These are phyloP conservation scores for Drosophila stalkeri DNA, from an alignment of 2,888 invertebrate genomes.

Conservation along the genomic window DNA sequence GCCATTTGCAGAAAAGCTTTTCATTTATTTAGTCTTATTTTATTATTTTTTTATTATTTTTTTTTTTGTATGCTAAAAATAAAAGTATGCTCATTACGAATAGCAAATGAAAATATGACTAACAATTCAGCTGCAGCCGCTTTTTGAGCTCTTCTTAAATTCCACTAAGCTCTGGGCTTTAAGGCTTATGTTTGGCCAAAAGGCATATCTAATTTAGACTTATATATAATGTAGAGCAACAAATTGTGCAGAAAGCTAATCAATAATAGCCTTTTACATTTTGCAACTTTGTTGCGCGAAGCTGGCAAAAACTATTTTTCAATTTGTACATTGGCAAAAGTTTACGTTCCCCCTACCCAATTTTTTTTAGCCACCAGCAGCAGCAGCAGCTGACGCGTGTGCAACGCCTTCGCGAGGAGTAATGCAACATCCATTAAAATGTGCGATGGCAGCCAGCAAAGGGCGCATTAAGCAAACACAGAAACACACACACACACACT, in stretches of 20 bases:
- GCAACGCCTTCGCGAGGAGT: slow-evolving; percentile 48
- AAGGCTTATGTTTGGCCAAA: not conserved
- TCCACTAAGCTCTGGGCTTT: slow-evolving; percentile 17
- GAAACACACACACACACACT: not conserved
- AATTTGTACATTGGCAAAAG: slow-evolving; percentile 58
- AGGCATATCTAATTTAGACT: not conserved
- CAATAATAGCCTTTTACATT: slow-evolving; percentile 56
- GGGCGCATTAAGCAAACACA: slow-evolving; percentile 51
- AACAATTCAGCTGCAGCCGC: not conserved
- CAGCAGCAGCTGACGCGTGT: slow-evolving; percentile 39
- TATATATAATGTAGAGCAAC: slow-evolving; percentile 3
- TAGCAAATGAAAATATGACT: not conserved
- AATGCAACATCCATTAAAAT: slow-evolving; percentile 73
- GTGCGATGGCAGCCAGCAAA: slow-evolving; percentile 37
- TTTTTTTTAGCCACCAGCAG: slow-evolving; percentile 6
- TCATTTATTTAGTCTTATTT: not conserved
- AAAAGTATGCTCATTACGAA: slow-evolving; percentile 62
- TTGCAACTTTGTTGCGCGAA: slow-evolving; percentile 39
- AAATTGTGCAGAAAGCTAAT: slow-evolving; percentile 44
- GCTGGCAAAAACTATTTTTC: slow-evolving; percentile 64
- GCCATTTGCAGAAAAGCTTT: slow-evolving; percentile 47
- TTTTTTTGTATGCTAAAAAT: slow-evolving; percentile 58
- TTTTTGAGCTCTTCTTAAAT: slow-evolving; percentile 21
- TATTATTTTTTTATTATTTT: slow-evolving; percentile 6
- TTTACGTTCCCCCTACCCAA: slow-evolving; percentile 16